Base-by-base conservation (phyloP, 64 coral and sea anemone species). In the Acropora yongei region DNA sequence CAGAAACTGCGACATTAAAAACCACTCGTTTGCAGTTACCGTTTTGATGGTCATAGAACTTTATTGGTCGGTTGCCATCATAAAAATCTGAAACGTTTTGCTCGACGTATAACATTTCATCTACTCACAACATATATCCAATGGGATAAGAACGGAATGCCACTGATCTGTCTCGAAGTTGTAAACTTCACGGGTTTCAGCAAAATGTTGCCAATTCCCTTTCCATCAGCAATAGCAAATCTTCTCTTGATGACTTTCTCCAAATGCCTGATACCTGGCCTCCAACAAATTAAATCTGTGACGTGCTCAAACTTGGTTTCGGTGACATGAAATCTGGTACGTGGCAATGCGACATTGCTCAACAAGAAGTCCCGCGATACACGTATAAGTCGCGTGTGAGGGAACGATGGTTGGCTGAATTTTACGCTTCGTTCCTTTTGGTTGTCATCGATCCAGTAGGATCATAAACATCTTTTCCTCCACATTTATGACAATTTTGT, bases 191-290 rank as follows among this genome's bases (percentile, higher is more conserved):
- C 92, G 83, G 8, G 68, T 7, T 50, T 8, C 11, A 89, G 51
- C 4, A 87, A 86, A 30, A 80, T 65, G 2, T 51, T 17, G 40
- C 82, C 50, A 42, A 89, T 87, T 6, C 65, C 76, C 9, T 78
- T 85, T 6, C 92, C 92, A 8, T 87, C 92, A 47, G 89, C 63
- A 12, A 94, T 80, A 44, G 77, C n/a, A 94, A 57, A 94, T 89
- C 8, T 17, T 72, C 10, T 90, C 84, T 68, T 90, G 78, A 50
- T 42, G 49, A 20, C 78, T 63, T 41, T 84, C 86, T 4, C 92
- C 92, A 40, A 61, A 75, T 0, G 92, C 92, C n/a, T 87, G 79
- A 48, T 78, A 87, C 7, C 92, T 71, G n/a, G 78, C 45, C 9
- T 94, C 82, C 11, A 76, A 60, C 92, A 90, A n/a, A n/a, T n/a